Evolutionary conservation across 1,140 invertebrate species (phyloP), one percentile per base, ranked within the genome.

Genomic region (Nautilus pompilius): DNA sequence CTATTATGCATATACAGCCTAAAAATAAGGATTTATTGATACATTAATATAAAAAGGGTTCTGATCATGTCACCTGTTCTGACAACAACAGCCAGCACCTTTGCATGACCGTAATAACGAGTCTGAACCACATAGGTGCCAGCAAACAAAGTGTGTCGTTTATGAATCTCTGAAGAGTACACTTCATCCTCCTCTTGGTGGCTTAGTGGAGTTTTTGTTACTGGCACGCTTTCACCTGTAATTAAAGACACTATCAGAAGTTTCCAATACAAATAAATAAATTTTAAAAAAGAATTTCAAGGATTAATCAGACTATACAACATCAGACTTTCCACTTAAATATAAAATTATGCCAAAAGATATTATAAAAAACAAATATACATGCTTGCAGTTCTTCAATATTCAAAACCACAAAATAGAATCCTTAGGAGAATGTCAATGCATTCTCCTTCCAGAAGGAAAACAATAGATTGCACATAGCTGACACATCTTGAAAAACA

Each of bases 61-160:
- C 15, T 20, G 26, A 22, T 54, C 20, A 53, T 36, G 63, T 58
- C 57, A 86, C 84, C 84, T 26, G 93, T 94, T 51, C 91, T 85
- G 0, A 94, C 87, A 1, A 95, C 92, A 34, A 93, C 89, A 2
- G 92, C 93, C 34, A 89, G 81, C 22, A 87, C 84, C 57, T 82
- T 81, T 55, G 79, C 75, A 66, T 88, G 89, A 45, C 89, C 90
- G 76, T 92, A 94, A 77, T 93, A 96, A 62, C 96, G 85, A 0
- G 95, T 98, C 83, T 99, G 97, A 65, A 99, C 91, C 20, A 99
- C 89, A 73, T 90, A 88, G 0, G 97, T 99, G 0, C 97, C 97
- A 78, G 93, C 95, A 78, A 93, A 99, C 6, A 99, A 82, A 0
- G 93, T 94, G 75, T 97, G 93, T 41, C 91, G 88, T 0, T 89